These are phyloP conservation scores for Damaliscus lunatus DNA, from an alignment of 2,113 vertebrate species.

Conservation along the genomic window DNA sequence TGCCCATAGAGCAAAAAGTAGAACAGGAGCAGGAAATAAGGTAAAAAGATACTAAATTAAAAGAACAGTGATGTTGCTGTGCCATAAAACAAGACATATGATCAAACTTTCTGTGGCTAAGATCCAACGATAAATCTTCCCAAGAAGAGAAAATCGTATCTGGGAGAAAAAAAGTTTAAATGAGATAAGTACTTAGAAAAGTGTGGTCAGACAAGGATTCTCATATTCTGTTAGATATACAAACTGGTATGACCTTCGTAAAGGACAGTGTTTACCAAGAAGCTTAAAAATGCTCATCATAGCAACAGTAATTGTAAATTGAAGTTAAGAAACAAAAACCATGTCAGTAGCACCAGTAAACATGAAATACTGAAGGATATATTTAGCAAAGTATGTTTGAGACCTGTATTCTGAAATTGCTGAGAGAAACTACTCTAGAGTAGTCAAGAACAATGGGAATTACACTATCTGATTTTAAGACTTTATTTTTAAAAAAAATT, in stretches of 20 bases:
- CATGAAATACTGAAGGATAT: background rate
- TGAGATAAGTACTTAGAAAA: background rate
- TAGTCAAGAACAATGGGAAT: background rate
- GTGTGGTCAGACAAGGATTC: background rate
- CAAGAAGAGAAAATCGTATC: background rate
- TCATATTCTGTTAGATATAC: background rate
- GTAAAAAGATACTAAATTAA: background rate
- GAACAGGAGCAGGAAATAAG: background rate
- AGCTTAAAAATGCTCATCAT: slow-evolving; percentile 3
- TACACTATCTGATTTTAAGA: background rate
- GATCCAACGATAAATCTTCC: background rate
- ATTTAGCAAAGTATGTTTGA: background rate
- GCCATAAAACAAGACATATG: background rate
- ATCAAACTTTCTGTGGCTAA: background rate
- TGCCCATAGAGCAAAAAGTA: background rate
- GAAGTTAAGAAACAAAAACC: background rate
- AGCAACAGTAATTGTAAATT: background rate
- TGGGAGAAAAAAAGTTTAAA: background rate
- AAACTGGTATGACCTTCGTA: background rate
- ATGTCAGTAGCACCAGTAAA: background rate
- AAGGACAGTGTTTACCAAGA: background rate
- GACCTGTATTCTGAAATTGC: background rate
- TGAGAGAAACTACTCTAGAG: background rate
- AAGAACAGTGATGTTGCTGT: background rate
- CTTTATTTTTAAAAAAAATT: background rate